Evolutionary conservation across 2,888 invertebrate species (phyloP).

Genomic region (Synergus gifuensis): DNA sequence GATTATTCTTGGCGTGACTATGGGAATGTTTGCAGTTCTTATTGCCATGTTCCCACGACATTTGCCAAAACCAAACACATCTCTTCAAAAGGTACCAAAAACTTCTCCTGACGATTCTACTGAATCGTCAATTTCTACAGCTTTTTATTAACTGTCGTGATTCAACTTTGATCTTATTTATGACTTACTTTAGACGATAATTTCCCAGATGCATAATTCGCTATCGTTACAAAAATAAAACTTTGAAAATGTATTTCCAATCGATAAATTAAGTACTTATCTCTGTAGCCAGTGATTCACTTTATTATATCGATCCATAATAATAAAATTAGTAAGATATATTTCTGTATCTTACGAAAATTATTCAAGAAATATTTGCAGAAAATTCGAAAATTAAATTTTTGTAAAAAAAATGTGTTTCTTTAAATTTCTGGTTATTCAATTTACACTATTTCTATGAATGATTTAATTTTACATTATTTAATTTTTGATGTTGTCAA

Average conservation of each 20-base stretch:
- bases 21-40: constrained; percentile 82
- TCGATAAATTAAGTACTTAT: not conserved
- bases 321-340: too few relatives aligned
- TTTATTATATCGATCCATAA: too few relatives aligned
- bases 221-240: not conserved
- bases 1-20: constrained; percentile 80
- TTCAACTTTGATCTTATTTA: not conserved
- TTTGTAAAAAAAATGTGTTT: too few relatives aligned
- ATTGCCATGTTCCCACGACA: constrained; percentile 84
- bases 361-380: too few relatives aligned
- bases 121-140: not conserved
- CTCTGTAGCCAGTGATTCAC: too few relatives aligned
- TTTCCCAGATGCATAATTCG: not conserved
- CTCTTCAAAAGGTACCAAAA: constrained; percentile 54
- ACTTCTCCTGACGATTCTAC: too few relatives aligned
- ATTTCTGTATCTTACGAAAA: too few relatives aligned
- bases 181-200: not conserved
- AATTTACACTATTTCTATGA: too few relatives aligned
- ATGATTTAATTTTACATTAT: too few relatives aligned
- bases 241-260: not conserved
- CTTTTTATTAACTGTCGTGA: not conserved
- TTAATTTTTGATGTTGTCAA: too few relatives aligned
- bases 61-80: constrained; percentile 75
- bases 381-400: too few relatives aligned
- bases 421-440: too few relatives aligned